Evolutionary conservation across 2,888 invertebrate species (phyloP).

Genomic region (Chrysomela aeneicollis): DNA sequence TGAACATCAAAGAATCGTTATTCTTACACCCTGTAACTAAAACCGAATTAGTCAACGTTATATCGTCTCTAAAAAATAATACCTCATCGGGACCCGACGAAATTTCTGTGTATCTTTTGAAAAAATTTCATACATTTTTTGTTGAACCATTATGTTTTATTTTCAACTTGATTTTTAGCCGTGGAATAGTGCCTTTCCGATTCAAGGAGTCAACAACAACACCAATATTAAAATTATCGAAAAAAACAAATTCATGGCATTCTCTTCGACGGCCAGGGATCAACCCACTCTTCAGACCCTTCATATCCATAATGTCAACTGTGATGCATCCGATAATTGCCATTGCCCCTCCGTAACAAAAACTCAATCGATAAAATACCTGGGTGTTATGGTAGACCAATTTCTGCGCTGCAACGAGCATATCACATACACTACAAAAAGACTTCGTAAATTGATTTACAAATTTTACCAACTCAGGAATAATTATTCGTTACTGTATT

Average conservation of each 20-base stretch:
- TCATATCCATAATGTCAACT: slow-evolving; percentile 11
- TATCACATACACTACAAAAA: slow-evolving; percentile 11
- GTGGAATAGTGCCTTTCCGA: slow-evolving; percentile 7
- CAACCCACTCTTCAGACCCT: slow-evolving; percentile 8
- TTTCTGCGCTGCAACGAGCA: slow-evolving; percentile 13
- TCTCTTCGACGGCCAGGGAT: slow-evolving; percentile 10
- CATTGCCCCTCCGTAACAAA: slow-evolving; percentile 5
- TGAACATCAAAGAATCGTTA: slow-evolving; percentile 8
- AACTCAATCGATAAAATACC: slow-evolving; percentile 16
- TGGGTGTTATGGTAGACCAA: slow-evolving; percentile 19
- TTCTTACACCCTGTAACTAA: slow-evolving; percentile 12
- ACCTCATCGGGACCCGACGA: background rate
- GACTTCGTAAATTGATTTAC: slow-evolving; percentile 1
- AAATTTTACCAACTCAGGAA: background rate
- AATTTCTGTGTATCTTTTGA: background rate
- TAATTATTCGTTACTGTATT: background rate
- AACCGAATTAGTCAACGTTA: slow-evolving; percentile 5
- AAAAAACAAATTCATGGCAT: background rate
- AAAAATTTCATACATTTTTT: slow-evolving; percentile 8
- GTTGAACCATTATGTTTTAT: slow-evolving; percentile 3
- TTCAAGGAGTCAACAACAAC: slow-evolving; percentile 9
- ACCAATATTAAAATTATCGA: background rate
- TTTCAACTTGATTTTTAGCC: slow-evolving; percentile 7
- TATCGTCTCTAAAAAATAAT: slow-evolving; percentile 1
- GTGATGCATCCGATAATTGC: slow-evolving; percentile 1